Percentiles rank a stretch among this genome's conserved stretches.
These are phyloP conservation scores for Slavum lentiscoides DNA, from an alignment of 2,888 invertebrate species.

Conservation along the genomic window DNA sequence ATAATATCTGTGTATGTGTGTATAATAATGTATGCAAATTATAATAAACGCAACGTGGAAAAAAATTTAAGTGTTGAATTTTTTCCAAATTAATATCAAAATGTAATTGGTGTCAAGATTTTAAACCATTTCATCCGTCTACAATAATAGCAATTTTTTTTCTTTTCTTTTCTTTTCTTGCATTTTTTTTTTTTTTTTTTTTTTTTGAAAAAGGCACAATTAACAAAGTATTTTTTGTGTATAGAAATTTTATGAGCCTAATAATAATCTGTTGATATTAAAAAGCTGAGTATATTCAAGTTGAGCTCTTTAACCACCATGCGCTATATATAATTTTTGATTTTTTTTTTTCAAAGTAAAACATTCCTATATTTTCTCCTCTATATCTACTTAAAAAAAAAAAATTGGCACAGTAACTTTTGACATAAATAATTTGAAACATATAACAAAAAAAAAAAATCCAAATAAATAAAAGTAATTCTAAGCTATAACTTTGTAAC, in stretches of 20 bases:
- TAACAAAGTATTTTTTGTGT: background rate
- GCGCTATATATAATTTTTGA: background rate
- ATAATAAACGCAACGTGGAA: background rate
- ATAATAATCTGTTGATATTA: background rate
- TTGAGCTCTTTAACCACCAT: slow-evolving; percentile 24
- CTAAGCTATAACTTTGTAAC: slow-evolving; percentile 39
- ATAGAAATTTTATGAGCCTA: background rate
- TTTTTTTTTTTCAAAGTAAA: slow-evolving; percentile 19
- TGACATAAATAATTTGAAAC: slow-evolving; percentile 50
- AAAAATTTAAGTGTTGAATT: slow-evolving; percentile 4
- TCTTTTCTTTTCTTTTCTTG: background rate
- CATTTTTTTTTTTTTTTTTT: background rate
- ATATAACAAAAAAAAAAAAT: slow-evolving; percentile 46
- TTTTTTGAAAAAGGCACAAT: background rate
- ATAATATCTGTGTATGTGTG: background rate
- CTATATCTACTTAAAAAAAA: slow-evolving; percentile 6
- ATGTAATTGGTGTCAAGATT: background rate
- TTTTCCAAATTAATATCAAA: background rate
- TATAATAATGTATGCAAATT: slow-evolving; percentile 27
- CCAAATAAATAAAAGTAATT: slow-evolving; percentile 41
- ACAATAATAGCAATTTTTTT: background rate
- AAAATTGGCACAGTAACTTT: slow-evolving; percentile 48
- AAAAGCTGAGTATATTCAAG: slow-evolving; percentile 10
- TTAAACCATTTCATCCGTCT: background rate
- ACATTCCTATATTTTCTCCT: background rate